A percentile compares a stretch with the other conserved stretches of the same genome.
Evolutionary conservation across 37 sponge, comb jelly and placozoan genomes (phyloP).

Genomic region (Cladorhizidae sp.): DNA sequence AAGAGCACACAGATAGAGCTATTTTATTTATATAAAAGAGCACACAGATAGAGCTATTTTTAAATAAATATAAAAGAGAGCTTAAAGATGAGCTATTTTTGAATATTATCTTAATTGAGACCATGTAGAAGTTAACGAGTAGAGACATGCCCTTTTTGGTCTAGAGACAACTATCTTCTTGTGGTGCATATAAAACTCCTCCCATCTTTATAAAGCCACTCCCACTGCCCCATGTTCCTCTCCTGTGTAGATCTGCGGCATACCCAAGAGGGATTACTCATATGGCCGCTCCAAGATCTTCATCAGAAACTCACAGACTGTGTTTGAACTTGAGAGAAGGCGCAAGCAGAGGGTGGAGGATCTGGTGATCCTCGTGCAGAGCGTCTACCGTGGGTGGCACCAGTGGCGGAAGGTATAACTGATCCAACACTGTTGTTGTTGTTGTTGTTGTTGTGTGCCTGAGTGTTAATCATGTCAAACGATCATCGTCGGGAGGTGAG

Average conservation of each 20-base stretch:
- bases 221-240: no score
- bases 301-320: conserved; percentile 75
- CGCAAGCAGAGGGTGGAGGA: conserved; percentile 58
- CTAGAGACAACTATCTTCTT: no score
- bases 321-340: conserved; percentile 81
- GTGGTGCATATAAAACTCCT: background rate
- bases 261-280: conserved; percentile 43
- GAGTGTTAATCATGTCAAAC: background rate
- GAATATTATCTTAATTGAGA: no score
- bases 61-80: no score
- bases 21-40: no score
- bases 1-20: no score
- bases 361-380: conserved; percentile 75
- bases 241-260: conserved; percentile 40
- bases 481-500: no score
- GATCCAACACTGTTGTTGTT: no score
- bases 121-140: background rate
- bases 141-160: no score
- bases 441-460: no score
- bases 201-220: background rate
- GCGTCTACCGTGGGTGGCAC: conserved; percentile 61
- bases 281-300: conserved; percentile 86
- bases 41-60: no score
- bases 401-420: conserved; percentile 46
- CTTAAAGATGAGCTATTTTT: no score